A percentile compares a stretch with the other conserved stretches of the same genome.
These are phyloP conservation scores for Dipodomys stephensi DNA, from an alignment of 2,113 vertebrate genomes.

Conservation along the genomic window DNA sequence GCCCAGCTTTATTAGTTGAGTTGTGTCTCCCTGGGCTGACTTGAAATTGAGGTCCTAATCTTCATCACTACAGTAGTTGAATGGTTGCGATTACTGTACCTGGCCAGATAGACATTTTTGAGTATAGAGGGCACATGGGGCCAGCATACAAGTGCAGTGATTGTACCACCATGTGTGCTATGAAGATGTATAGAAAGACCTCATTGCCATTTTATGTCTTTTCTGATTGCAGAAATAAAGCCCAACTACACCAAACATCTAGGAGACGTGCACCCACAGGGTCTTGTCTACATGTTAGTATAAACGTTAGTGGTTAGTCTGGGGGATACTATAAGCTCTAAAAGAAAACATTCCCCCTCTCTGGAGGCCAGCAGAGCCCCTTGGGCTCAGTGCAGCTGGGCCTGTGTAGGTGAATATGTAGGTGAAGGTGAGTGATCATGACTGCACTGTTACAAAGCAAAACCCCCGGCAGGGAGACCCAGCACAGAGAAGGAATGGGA, in stretches of 20 bases:
- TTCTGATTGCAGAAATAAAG: background rate
- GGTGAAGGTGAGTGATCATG: constrained; percentile 5
- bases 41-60: too few species aligned
- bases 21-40: too few species aligned
- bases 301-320: background rate
- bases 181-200: background rate
- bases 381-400: background rate
- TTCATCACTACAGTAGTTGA: too few species aligned
- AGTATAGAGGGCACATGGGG: background rate
- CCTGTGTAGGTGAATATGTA: background rate
- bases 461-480: background rate
- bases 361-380: background rate
- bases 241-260: background rate
- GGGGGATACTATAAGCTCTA: background rate
- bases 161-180: accelerated
- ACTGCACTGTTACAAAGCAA: background rate
- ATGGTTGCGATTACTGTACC: too few species aligned
- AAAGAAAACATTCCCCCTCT: too few species aligned
- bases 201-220: background rate
- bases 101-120: background rate
- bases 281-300: background rate
- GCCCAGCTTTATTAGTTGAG: too few species aligned
- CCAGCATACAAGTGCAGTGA: accelerated
- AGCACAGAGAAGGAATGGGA: background rate
- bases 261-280: background rate